Base-by-base conservation (phyloP, 2,113 vertebrate genomes). In the Sander lucioperca region DNA sequence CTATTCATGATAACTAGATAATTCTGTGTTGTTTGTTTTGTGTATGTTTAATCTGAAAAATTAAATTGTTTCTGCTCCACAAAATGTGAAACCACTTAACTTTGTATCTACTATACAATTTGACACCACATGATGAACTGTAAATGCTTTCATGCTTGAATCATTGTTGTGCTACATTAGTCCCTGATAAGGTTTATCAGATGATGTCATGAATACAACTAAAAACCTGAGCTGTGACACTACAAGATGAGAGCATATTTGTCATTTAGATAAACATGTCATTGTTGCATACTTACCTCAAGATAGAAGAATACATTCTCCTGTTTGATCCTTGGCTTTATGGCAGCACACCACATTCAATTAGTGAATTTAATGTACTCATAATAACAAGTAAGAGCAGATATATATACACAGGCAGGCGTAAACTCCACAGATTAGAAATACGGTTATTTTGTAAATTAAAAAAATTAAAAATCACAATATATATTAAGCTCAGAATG, bases 101-200 rank as follows among this genome's bases (percentile, higher is more conserved):
- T 13, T 63, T 43, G 45, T 54, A 54, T 80, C 33, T 25, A 30
- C 18, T 47, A 50, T 15, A 47, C 27, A 58, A 43, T 77, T 76
- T 81, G 50, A 83, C 51, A 39, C 4, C 16, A 56, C 11, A 21
- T 27, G 54, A 83, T 70, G n/a, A 70, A 81, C 77, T 33, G 6
- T 57, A 39, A 57, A 74, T 16, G 27, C 43, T 59, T 70, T 36
- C 16, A 30, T 58, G 18, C 66, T 72, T 67, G 21, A 82, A 70
- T 77, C 8, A 23, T 30, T 74, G 15, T 23, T 14, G 1, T 50
- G 27, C 56, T 50, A 1, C 14, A 67, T 74, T 27, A 23, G 30
- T 36, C 10, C 18, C 43, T 66, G 65, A 85, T 77, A 68, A 48
- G 10, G 25, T 64, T 16, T 6, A 63, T 66, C 33, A 53, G 23